Evolutionary conservation across 1,140 invertebrate genomes (phyloP).

Genomic region (Caerostris extrusa): DNA sequence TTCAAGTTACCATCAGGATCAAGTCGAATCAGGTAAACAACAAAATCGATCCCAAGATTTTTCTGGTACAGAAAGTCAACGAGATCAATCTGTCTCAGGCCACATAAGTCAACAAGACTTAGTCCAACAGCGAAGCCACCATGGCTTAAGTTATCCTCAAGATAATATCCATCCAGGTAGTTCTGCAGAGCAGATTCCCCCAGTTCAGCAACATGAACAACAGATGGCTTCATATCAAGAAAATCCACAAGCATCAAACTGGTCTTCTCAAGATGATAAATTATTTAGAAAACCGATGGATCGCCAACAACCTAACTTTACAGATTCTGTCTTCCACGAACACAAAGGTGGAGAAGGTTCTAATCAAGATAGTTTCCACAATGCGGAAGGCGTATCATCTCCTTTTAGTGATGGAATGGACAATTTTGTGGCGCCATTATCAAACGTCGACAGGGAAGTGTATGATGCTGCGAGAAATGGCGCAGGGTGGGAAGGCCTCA

Average conservation of each 20-base stretch:
- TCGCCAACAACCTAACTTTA: conserved; percentile 34
- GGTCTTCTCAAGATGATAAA: background rate
- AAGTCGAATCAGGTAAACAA: background rate
- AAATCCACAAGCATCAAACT: background rate
- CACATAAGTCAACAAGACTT: background rate
- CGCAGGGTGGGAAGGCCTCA: conserved; percentile 47
- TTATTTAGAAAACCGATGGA: conserved; percentile 43
- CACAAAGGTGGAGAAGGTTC: background rate
- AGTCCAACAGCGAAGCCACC: background rate
- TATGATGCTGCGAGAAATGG: conserved; percentile 56
- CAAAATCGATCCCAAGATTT: background rate
- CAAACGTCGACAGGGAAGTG: conserved; percentile 49
- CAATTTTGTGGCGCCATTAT: conserved; percentile 20
- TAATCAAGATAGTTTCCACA: background rate
- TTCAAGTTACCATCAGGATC: background rate
- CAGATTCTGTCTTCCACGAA: background rate
- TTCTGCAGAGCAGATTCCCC: background rate
- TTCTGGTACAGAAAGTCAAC: background rate
- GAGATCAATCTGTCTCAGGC: background rate
- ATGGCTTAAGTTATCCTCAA: background rate
- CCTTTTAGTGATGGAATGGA: conserved; percentile 17
- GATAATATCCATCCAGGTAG: background rate
- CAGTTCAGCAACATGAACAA: background rate
- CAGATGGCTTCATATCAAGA: background rate
- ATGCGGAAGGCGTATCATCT: background rate